Evolutionary conservation across 2,113 vertebrate genomes (phyloP).

Genomic region (Amphiprion ocellaris): DNA sequence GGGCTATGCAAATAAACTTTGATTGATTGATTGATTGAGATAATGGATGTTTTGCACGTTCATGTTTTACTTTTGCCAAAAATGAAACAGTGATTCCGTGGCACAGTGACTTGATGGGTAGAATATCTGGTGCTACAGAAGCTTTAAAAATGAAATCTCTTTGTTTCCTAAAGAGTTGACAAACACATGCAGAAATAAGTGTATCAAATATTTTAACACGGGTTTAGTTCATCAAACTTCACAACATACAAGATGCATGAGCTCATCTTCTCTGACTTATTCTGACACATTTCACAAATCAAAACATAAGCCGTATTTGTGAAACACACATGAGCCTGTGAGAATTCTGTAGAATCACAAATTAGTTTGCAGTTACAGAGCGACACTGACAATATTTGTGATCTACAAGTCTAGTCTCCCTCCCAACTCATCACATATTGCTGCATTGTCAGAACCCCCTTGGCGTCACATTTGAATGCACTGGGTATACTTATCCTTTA

Average conservation of each 20-base stretch:
- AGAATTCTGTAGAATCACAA: neutral
- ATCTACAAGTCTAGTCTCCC: neutral
- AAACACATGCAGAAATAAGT: neutral
- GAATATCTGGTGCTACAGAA: too few species aligned
- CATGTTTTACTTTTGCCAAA: slow-evolving; percentile 10
- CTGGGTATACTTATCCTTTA: too few species aligned
- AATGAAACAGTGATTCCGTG: neutral
- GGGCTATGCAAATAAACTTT: too few species aligned
- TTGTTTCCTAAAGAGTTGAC: neutral
- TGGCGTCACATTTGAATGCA: too few species aligned
- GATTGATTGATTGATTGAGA: too few species aligned
- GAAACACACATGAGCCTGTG: neutral
- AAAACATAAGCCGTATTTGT: neutral
- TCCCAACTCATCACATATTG: too few species aligned
- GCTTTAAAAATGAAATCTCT: neutral
- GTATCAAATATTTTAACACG: neutral
- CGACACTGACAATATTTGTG: neutral
- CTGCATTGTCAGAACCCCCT: too few species aligned
- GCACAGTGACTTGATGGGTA: too few species aligned
- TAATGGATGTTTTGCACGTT: neutral
- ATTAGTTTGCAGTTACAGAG: neutral
- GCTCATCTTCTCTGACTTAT: neutral
- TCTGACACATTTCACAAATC: neutral
- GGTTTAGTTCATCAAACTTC: neutral
- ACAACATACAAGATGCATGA: neutral